These are phyloP conservation scores for Uria aalge DNA, from an alignment of 2,113 vertebrate species.

Conservation along the genomic window DNA sequence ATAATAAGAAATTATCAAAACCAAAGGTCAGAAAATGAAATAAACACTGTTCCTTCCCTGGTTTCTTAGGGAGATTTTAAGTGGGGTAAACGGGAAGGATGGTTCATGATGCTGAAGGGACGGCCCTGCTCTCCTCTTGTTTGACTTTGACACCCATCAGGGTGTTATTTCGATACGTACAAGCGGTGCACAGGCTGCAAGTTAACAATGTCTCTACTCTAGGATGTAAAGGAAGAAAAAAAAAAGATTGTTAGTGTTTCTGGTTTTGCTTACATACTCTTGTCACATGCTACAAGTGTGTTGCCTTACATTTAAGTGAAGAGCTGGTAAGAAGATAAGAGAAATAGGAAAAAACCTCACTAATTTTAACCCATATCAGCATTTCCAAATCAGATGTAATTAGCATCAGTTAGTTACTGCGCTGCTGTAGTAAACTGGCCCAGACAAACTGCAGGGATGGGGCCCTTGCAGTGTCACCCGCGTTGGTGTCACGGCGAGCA, in stretches of 20 bases:
- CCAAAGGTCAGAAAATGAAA: not conserved
- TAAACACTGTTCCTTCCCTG: not conserved
- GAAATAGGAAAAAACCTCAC: not conserved
- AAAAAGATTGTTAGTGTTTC: not conserved
- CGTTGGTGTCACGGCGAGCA: accelerated
- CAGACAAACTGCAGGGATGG: not conserved
- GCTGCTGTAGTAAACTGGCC: not conserved
- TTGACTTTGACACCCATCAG: not conserved
- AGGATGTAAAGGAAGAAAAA: not conserved
- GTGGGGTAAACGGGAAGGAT: not conserved
- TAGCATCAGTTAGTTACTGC: not conserved
- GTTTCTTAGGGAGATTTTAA: not conserved
- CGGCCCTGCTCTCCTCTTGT: not conserved
- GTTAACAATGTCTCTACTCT: not conserved
- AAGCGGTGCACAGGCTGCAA: no score
- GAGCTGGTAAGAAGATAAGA: not conserved
- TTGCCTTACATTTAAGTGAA: not conserved
- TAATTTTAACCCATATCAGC: not conserved
- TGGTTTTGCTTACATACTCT: not conserved
- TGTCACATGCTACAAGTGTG: not conserved
- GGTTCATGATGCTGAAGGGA: not conserved
- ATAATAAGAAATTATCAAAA: not conserved
- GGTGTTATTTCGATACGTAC: not conserved
- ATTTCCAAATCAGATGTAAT: not conserved
- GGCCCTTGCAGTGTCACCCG: accelerated